phyloP scores from a whole-genome alignment of 1,140 invertebrate genomes.

The Halesus radiatus region DNA sequence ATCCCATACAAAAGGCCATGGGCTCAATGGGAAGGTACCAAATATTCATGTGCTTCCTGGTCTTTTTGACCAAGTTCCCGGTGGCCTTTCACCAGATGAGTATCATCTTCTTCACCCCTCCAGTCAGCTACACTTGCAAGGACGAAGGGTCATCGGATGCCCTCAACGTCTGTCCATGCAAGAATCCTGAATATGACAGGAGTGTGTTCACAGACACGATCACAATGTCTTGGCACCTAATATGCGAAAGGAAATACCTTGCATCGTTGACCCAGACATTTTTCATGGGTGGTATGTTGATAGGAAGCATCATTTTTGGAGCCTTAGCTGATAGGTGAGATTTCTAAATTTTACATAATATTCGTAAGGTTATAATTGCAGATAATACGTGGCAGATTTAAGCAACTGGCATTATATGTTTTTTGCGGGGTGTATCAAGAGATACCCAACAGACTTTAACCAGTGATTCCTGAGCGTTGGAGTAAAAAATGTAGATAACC shows the following conservation, averaged over 20 bases:
- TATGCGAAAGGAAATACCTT: constrained; percentile 75
- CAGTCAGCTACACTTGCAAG: constrained; percentile 67
- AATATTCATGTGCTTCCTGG: constrained; percentile 72
- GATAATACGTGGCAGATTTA: too few relatives aligned
- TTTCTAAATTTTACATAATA: too few relatives aligned
- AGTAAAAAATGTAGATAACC: too few relatives aligned
- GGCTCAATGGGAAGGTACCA: constrained; percentile 81
- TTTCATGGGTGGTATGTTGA: constrained; percentile 65
- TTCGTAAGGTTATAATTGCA: too few relatives aligned
- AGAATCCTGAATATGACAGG: constrained; percentile 72
- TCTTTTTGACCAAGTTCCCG: constrained; percentile 79
- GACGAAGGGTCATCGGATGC: constrained; percentile 56
- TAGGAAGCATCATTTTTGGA: constrained; percentile 67
- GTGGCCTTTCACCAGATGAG: constrained; percentile 80
- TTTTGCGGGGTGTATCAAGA: too few relatives aligned
- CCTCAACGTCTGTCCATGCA: constrained; percentile 68
- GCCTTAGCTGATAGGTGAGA: constrained; percentile 67
- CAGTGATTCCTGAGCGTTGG: too few relatives aligned
- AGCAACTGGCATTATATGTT: too few relatives aligned
- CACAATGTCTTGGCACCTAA: constrained; percentile 80
- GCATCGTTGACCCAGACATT: constrained; percentile 77
- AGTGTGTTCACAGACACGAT: constrained; percentile 79
- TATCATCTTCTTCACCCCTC: constrained; percentile 76
- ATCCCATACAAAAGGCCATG: constrained; percentile 70
- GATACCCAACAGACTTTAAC: too few relatives aligned